phyloP scores from a whole-genome alignment of 53 echinoderm and acorn worm species.

The Holothuria scabra region DNA sequence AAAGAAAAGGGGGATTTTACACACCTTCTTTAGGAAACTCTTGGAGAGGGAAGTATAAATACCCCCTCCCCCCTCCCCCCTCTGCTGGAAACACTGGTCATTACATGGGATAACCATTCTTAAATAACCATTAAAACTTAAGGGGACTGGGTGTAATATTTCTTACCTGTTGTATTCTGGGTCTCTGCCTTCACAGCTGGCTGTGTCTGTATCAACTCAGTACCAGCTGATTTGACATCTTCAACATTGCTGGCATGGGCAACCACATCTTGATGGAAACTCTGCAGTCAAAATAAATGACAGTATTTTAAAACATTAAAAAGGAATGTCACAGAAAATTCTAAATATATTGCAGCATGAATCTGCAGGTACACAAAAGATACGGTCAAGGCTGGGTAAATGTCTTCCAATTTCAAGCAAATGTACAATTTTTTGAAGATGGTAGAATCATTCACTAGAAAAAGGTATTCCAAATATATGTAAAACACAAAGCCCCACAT shows the following conservation, averaged over 20 bases:
- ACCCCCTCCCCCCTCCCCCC: too few species aligned
- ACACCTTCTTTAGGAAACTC: too few species aligned
- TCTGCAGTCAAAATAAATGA: constrained; percentile 48
- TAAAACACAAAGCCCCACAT: too few species aligned
- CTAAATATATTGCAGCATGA: not conserved
- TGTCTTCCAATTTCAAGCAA: too few species aligned
- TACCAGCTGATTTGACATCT: constrained; percentile 80
- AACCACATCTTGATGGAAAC: constrained; percentile 88
- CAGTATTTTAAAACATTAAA: not conserved
- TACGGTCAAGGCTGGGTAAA: not conserved
- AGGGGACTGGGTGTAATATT: not conserved
- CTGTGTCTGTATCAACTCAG: constrained; percentile 76
- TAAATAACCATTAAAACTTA: too few species aligned
- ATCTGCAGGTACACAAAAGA: not conserved
- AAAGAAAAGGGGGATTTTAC: too few species aligned
- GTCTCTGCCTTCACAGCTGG: constrained; percentile 80
- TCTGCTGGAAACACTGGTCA: too few species aligned
- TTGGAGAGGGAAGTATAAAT: too few species aligned
- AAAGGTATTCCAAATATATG: too few species aligned
- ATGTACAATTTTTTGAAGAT: too few species aligned
- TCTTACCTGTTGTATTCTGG: constrained; percentile 78
- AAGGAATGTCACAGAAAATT: not conserved
- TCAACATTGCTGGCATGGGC: constrained; percentile 93
- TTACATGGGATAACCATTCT: too few species aligned
- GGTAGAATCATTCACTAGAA: too few species aligned